Evolutionary conservation across 2,113 vertebrate genomes (phyloP).

Genomic region (Solea solea): DNA sequence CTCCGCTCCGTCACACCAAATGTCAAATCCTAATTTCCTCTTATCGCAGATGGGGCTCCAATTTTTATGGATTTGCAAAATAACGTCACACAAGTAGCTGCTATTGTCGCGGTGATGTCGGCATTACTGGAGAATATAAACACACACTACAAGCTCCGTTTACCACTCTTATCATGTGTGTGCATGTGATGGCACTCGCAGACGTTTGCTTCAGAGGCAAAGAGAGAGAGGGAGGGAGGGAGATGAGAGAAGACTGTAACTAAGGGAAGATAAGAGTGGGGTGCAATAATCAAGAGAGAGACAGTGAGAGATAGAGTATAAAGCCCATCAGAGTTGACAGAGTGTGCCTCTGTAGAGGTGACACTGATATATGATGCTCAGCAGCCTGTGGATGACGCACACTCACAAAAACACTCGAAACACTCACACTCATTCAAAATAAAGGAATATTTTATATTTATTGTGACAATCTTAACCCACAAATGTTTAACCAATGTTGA

Average conservation of each 20-base stretch:
- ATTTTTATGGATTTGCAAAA: constrained; percentile 6
- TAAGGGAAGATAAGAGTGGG: not conserved
- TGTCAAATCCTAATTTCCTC: constrained; percentile 9
- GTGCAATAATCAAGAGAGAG: not conserved
- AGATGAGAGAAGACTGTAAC: constrained; percentile 3
- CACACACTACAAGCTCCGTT: not conserved
- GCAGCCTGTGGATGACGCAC: too few species aligned
- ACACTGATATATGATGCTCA: too few species aligned
- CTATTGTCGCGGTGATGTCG: too few species aligned
- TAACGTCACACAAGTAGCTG: not conserved
- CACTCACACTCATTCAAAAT: too few species aligned
- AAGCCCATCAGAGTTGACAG: too few species aligned
- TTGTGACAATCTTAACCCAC: too few species aligned
- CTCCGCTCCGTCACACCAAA: constrained; percentile 1
- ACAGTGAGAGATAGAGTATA: too few species aligned
- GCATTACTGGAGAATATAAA: not conserved
- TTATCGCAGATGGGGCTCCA: not conserved
- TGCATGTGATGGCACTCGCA: not conserved
- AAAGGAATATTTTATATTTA: too few species aligned
- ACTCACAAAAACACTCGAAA: too few species aligned
- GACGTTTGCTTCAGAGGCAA: not conserved
- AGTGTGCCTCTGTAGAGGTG: too few species aligned
- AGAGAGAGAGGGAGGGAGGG: too few species aligned
- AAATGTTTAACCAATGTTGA: too few species aligned
- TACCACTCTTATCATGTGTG: not conserved